Evolutionary conservation across 2,797 vertebrate species (phyloP).

Genomic region (Cyprinella venusta): DNA sequence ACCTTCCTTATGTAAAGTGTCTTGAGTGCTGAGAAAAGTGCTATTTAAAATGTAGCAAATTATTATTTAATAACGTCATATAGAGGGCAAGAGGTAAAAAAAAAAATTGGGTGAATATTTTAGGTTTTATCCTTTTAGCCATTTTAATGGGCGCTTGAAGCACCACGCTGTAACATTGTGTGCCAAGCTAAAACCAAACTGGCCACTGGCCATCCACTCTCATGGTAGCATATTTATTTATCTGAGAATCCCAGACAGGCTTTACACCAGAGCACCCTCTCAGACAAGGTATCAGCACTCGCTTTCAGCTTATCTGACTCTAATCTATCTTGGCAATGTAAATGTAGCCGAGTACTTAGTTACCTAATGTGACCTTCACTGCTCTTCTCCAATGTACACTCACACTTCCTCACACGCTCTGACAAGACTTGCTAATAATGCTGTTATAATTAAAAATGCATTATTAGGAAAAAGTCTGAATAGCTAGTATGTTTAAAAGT

Average conservation of each 20-base stretch:
- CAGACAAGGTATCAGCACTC: neutral
- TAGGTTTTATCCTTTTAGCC: neutral
- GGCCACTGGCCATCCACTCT: constrained; percentile 60
- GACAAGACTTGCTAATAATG: constrained; percentile 27
- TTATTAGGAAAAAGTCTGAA: neutral
- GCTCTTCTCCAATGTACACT: neutral
- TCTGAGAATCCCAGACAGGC: constrained; percentile 36
- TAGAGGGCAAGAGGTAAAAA: neutral
- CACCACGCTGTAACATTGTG: constrained; percentile 44
- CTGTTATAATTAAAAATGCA: constrained; percentile 45
- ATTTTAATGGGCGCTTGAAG: neutral
- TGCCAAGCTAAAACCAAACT: constrained; percentile 63
- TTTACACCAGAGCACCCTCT: constrained; percentile 15
- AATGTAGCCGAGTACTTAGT: constrained; percentile 22
- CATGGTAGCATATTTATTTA: constrained; percentile 48
- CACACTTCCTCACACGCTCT: constrained; percentile 12
- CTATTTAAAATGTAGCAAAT: neutral
- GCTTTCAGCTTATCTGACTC: constrained; percentile 65
- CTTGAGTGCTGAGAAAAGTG: neutral
- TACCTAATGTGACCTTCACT: constrained; percentile 36
- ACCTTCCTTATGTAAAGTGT: neutral
- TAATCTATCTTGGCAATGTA: constrained; percentile 79
- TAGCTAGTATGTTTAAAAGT: neutral
- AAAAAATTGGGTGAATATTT: neutral
- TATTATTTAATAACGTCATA: neutral